phyloP scores from a whole-genome alignment of 2,888 invertebrate species.

The Limenitis camilla region DNA sequence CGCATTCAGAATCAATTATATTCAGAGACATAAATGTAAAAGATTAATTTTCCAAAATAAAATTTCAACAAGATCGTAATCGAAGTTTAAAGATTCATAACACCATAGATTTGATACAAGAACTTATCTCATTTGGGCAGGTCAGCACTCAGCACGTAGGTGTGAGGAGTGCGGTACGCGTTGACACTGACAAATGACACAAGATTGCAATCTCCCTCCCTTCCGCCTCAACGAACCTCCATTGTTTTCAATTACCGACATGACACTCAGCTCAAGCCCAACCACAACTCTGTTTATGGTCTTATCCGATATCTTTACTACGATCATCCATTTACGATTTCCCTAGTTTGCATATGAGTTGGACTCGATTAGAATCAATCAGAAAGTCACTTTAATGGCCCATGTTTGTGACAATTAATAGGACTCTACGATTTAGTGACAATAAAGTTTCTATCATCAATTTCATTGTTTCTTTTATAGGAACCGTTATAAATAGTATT shows the following conservation, averaged over 20 bases:
- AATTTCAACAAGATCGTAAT: too few relatives aligned
- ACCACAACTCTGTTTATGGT: constrained; percentile 63
- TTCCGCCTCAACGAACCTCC: constrained; percentile 61
- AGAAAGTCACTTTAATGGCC: constrained; percentile 21
- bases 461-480: not conserved
- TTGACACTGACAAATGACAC: constrained; percentile 86
- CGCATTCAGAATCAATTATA: too few relatives aligned
- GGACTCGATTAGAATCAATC: constrained; percentile 52
- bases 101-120: constrained; percentile 1
- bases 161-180: constrained; percentile 52
- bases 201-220: constrained; percentile 82
- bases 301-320: constrained; percentile 59
- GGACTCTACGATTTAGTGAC: constrained; percentile 6
- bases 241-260: constrained; percentile 74
- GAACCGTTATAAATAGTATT: too few relatives aligned
- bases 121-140: constrained; percentile 58
- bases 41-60: too few relatives aligned
- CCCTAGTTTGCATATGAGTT: constrained; percentile 51
- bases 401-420: constrained; percentile 12
- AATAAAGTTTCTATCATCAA: not conserved
- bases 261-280: constrained; percentile 62
- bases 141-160: constrained; percentile 53
- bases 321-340: constrained; percentile 58
- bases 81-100: too few relatives aligned
- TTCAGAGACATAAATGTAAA: too few relatives aligned